Evolutionary conservation across 2,888 invertebrate species (phyloP), one percentile per base, ranked within the genome.

Genomic region (Globia sparganii): DNA sequence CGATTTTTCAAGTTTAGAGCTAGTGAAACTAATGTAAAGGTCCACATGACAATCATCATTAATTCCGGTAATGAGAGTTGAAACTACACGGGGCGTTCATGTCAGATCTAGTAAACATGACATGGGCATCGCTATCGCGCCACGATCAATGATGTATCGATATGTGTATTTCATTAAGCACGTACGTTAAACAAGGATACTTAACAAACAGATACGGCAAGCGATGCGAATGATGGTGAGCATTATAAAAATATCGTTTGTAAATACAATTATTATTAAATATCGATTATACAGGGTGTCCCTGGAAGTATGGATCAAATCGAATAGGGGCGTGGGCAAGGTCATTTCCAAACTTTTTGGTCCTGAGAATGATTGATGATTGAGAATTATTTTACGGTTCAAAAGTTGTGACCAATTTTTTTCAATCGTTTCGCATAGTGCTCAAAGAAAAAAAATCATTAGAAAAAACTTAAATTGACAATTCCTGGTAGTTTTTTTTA

Each of bases 131-230:
- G 92, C 93, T 93, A 94, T 94, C 94, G 90, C 91, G 90, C 91
- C 93, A 92, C 94, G 91, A 94, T 94, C 94, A 91, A 92, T 94
- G 94, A 94, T 94, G 93, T 92, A 94, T 94, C 93, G 94, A 92
- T 90, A 93, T 92, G 91, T 91, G 92, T 91, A 90, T 92, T 93
- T 92, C 91, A 93, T 93, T 92, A 93, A 91, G 90, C 89, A 87
- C 82, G 83, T 87, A 87, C 78, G 81, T 58, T 59, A 37, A 75
- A 82, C 81, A 78, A 72, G 69, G 83, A 82, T 78, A 58, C 59
- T 49, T 43, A 8, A 34, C 43, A 15, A 67, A 87, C 90, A 77
- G 91, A 93, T 88, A 78, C 18, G 89, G 21, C 83, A 83, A 72
- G 3, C 21, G 15, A 13, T 13, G 31, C 21, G 1, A 21, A 56